Conservation (phyloP, 2,888 invertebrate species). For the Eremobia ochroleuca region DNA sequence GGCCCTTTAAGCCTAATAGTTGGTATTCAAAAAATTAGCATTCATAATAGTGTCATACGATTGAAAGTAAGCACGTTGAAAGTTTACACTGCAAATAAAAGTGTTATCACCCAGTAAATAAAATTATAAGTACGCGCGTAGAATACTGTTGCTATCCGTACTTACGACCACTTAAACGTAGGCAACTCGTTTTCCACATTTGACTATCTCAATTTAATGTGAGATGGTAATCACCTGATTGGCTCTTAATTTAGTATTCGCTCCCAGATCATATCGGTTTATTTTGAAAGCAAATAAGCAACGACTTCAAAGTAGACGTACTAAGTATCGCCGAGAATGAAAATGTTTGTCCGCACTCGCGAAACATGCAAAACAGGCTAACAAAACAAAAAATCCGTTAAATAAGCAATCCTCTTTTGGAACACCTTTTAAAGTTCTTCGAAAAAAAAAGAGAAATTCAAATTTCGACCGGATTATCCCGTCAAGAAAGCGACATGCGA, state of each 20-base stretch:
- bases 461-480: conserved; percentile 78
- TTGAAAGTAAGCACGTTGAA: conserved; percentile 4
- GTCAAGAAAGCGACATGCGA: conserved; percentile 83
- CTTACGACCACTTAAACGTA: conserved; percentile 7
- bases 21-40: neutral
- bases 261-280: conserved; percentile 60
- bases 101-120: conserved; percentile 27
- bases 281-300: conserved; percentile 61
- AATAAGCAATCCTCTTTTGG: conserved; percentile 58
- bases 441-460: conserved; percentile 53
- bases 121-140: conserved; percentile 23
- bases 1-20: neutral
- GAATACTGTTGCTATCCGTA: conserved; percentile 39
- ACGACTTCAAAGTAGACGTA: conserved; percentile 48
- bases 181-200: conserved; percentile 50
- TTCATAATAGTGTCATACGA: neutral
- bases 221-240: conserved; percentile 61
- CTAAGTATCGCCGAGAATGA: conserved; percentile 52
- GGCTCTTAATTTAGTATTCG: conserved; percentile 52
- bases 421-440: conserved; percentile 55
- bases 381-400: conserved; percentile 45
- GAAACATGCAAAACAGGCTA: conserved; percentile 42
- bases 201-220: conserved; percentile 60
- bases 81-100: conserved; percentile 41
- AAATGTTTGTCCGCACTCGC: conserved; percentile 44